phyloP scores from a whole-genome alignment of 2,113 vertebrate species.

The Donacobius atricapilla region DNA sequence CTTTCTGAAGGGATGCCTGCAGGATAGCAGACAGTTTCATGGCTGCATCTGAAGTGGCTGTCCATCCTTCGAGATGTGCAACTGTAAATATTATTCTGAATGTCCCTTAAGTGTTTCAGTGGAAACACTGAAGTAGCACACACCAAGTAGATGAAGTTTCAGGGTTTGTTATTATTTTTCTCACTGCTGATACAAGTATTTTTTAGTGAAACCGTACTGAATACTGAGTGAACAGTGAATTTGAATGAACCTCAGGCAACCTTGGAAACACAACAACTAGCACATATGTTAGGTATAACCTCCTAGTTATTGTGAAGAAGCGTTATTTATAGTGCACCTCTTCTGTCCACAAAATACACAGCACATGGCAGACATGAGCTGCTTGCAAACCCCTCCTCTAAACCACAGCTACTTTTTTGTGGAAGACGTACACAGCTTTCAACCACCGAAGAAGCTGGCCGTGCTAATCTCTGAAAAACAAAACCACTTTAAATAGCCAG shows the following conservation, averaged over 20 bases:
- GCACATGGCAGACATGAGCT: rapidly evolving
- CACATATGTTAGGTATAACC: not conserved
- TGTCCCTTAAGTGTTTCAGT: not conserved
- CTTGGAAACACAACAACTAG: not conserved
- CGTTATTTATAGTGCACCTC: not conserved
- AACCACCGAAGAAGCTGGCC: not conserved
- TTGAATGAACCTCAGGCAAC: not conserved
- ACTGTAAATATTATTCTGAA: not conserved
- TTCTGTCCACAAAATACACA: not conserved
- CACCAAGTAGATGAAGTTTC: not conserved
- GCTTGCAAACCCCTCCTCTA: not conserved
- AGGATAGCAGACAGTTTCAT: not conserved
- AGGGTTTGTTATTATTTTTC: not conserved
- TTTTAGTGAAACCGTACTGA: not conserved
- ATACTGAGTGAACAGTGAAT: not conserved
- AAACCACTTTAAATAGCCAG: not conserved
- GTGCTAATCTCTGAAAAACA: not conserved
- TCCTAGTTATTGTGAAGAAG: not conserved
- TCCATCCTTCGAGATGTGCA: not conserved
- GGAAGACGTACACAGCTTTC: not conserved
- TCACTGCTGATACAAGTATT: not conserved
- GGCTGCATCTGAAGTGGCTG: not conserved
- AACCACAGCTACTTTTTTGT: not conserved
- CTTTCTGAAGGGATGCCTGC: not conserved
- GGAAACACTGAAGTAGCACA: not conserved